Evolutionary conservation across 2,113 vertebrate genomes (phyloP).

Genomic region (Mohoua ochrocephala): DNA sequence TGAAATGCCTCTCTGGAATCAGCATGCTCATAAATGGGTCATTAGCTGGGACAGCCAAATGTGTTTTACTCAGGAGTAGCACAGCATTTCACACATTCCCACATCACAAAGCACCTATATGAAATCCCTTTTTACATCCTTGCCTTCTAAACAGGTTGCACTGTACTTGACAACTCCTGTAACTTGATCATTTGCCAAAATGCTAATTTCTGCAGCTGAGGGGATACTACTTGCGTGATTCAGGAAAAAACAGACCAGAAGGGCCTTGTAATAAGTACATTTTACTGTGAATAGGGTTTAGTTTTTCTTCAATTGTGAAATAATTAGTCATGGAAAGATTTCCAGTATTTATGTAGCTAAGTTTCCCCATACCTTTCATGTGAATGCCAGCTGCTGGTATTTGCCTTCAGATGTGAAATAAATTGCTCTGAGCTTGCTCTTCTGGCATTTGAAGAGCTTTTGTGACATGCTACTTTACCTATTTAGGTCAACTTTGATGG

Average conservation of each 20-base stretch:
- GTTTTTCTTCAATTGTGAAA: constrained; percentile 20
- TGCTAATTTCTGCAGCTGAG: constrained; percentile 53
- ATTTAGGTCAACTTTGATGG: background rate
- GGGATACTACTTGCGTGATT: constrained; percentile 22
- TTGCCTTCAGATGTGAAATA: constrained; percentile 26
- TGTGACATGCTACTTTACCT: background rate
- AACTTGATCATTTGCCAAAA: constrained; percentile 65
- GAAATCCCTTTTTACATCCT: constrained; percentile 46
- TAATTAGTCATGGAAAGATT: background rate
- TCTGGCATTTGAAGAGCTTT: constrained; percentile 42
- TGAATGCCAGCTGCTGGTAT: background rate
- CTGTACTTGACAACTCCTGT: constrained; percentile 35
- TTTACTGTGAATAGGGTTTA: constrained; percentile 25
- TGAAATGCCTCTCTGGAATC: constrained; percentile 13
- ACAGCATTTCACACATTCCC: constrained; percentile 19
- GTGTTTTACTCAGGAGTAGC: constrained; percentile 53
- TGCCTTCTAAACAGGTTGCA: constrained; percentile 55
- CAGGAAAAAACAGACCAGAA: constrained; percentile 38
- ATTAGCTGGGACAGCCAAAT: constrained; percentile 20
- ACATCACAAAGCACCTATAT: background rate
- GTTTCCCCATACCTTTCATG: background rate
- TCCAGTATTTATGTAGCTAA: constrained; percentile 31
- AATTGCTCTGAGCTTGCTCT: background rate
- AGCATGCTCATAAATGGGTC: constrained; percentile 24
- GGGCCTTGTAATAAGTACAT: constrained; percentile 38